phyloP scores from a whole-genome alignment of 2,797 vertebrate species.

The Dendrocincla tyrannina region DNA sequence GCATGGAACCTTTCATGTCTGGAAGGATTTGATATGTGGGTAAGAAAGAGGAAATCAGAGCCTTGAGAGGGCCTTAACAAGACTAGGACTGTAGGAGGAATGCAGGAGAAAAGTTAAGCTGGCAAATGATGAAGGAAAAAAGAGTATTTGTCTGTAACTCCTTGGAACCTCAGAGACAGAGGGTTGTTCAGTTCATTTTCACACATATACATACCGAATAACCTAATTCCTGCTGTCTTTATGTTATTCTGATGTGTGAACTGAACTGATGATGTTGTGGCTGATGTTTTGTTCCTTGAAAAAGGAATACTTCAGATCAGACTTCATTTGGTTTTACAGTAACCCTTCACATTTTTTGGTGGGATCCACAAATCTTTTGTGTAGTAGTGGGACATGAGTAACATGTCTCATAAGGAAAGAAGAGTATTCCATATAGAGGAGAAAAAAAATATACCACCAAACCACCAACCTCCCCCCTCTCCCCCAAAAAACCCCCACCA shows the following conservation, averaged over 20 bases:
- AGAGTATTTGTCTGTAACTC: neutral
- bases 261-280: neutral
- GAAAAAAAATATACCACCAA: neutral
- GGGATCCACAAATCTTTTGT: neutral
- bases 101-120: neutral
- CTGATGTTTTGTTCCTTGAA: neutral
- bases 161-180: neutral
- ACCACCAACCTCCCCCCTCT: no score
- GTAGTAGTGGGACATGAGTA: neutral
- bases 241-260: neutral
- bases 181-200: neutral
- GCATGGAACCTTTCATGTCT: neutral
- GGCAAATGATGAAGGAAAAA: neutral
- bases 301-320: neutral
- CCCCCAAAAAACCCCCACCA: accelerated
- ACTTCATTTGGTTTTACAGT: neutral
- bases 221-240: neutral
- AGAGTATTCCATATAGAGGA: neutral
- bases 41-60: neutral
- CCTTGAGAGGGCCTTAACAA: neutral
- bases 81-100: neutral
- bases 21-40: neutral
- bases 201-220: neutral
- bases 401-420: neutral
- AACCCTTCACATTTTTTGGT: neutral